Evolutionary conservation across 2,113 vertebrate species (phyloP).

Genomic region (Centropus unirufus): DNA sequence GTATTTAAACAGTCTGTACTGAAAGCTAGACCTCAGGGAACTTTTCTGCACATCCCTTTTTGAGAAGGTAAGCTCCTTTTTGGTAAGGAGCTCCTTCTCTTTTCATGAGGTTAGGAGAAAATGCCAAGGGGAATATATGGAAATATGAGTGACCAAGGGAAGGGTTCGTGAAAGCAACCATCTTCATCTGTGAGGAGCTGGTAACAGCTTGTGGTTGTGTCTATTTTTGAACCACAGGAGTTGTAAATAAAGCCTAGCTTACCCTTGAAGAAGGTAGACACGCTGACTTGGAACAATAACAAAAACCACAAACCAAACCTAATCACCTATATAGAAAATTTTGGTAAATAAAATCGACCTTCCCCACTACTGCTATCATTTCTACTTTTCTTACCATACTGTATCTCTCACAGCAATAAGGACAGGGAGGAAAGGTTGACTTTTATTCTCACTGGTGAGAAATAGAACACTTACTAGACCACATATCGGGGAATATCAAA

Average conservation of each 20-base stretch:
- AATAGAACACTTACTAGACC: constrained; percentile 37
- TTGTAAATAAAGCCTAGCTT: neutral
- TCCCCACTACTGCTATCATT: neutral
- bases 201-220: neutral
- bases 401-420: neutral
- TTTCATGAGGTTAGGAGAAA: neutral
- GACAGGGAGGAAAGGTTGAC: neutral
- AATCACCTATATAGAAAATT: neutral
- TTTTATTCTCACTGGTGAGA: constrained; percentile 13
- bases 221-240: neutral
- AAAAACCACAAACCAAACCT: neutral
- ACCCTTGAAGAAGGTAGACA: neutral
- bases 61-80: neutral
- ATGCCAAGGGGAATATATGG: fast-evolving
- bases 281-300: neutral
- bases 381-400: neutral
- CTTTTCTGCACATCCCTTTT: neutral
- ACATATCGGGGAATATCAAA: constrained; percentile 41
- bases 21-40: neutral
- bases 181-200: neutral
- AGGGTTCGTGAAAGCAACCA: neutral
- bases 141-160: neutral
- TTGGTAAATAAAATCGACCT: neutral
- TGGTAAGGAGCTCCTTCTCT: neutral
- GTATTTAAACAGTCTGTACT: neutral